These are phyloP conservation scores for Thamnaconus septentrionalis DNA, from an alignment of 2,113 vertebrate species.

Conservation along the genomic window DNA sequence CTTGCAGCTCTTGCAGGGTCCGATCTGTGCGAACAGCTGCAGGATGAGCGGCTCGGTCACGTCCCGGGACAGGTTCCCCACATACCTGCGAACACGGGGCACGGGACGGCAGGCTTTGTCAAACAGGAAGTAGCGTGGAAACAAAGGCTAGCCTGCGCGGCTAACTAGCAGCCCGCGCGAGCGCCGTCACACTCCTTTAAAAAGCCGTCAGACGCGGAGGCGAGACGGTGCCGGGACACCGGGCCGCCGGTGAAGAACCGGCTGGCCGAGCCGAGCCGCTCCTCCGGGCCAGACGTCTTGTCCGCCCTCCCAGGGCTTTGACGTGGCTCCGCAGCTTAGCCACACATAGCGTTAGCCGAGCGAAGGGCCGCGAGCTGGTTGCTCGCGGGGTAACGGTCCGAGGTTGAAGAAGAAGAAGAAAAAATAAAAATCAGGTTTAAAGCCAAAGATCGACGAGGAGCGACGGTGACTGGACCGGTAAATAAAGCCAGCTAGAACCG, in stretches of 20 bases:
- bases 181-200: no score
- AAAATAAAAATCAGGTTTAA: no score
- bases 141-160: slow-evolving; percentile 69
- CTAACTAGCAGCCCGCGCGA: slow-evolving; percentile 34
- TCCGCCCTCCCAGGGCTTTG: slow-evolving; percentile 49
- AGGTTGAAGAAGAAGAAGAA: no score
- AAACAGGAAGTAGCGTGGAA: slow-evolving; percentile 71
- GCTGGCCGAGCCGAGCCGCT: background rate
- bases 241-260: background rate
- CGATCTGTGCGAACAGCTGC: slow-evolving; percentile 97
- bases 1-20: slow-evolving; percentile 99
- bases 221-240: no score
- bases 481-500: no score
- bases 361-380: slow-evolving; percentile 43
- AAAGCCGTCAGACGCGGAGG: no score
- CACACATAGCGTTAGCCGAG: slow-evolving; percentile 46
- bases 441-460: no score
- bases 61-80: slow-evolving; percentile 96
- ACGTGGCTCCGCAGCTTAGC: slow-evolving; percentile 69
- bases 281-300: no score
- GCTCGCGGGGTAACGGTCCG: background rate
- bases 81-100: slow-evolving; percentile 81
- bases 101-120: slow-evolving; percentile 36
- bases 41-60: slow-evolving; percentile 97
- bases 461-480: no score